Base-by-base conservation (phyloP, 2,888 invertebrate species). In the Trissolcus japonicus region DNA sequence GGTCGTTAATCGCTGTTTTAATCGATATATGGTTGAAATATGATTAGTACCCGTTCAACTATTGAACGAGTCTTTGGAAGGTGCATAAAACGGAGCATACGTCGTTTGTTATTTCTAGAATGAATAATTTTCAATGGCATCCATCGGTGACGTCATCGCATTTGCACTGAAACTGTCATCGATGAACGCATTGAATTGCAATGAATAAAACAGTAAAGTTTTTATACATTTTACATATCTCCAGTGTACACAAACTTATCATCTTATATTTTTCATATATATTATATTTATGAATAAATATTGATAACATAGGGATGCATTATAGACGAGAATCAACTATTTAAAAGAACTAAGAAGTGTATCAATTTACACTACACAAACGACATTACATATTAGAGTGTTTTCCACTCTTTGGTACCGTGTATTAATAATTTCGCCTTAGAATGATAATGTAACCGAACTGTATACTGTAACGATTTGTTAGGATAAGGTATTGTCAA, bases 191-290 rank as follows among this genome's bases (percentile, higher is more conserved):
- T 7, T 29, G 25, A 13, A 46, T 19, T 14, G 54, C 62, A 61
- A 60, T 59, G 56, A 60, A 63, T 35, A 35, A 63, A 67, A 67
- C 11, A 25, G 79, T 71, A 80, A 83, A 81, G 46, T 16, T 82
- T 81, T 82, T 80, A 77, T 84, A 82, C 80, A 80, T 83, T 85
- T 83, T 83, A 80, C 81, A 83, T 85, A 83, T 84, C 83, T 83
- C 82, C 85, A 84, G 82, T 87, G 87, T 87, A 87, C 60, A 87
- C 87, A 85, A 54, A 83, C 79, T 83, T 82, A 84, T 84, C 82
- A 83, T 84, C 85, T 83, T 87, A 83, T 88, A 87, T 87, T 87
- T 88, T 87, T 87, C 85, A 85, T 83, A 82, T 82, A 81, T 80
- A 79, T 81, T 82, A 82, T 82, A 82, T 81, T 80, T 83, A 82